Conservation (phyloP, 2,113 vertebrate genomes). For the Andinoacara biseriatus region DNA sequence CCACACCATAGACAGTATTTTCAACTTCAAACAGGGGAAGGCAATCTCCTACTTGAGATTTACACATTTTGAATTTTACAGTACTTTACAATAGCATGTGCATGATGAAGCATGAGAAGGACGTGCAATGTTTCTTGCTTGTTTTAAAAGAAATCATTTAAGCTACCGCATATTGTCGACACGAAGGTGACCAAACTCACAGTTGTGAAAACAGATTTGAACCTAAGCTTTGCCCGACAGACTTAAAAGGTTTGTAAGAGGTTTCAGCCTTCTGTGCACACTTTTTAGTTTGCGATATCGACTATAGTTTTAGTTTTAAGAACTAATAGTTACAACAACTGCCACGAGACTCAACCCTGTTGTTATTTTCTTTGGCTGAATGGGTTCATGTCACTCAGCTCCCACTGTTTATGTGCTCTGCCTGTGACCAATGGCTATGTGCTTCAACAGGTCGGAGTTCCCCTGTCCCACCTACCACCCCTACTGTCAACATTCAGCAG, state of each 20-base stretch:
- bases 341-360: background rate
- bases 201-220: no score
- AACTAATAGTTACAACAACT: background rate
- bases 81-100: background rate
- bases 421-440: slow-evolving; percentile 33
- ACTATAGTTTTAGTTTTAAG: background rate
- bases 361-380: background rate
- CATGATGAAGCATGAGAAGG: background rate
- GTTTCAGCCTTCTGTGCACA: background rate
- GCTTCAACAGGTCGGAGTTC: slow-evolving; percentile 77
- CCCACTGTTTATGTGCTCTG: slow-evolving; percentile 9
- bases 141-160: no score
- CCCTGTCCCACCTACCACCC: slow-evolving; percentile 83
- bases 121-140: background rate
- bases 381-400: background rate
- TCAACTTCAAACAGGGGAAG: background rate
- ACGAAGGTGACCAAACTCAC: no score
- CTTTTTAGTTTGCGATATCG: background rate
- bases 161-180: no score
- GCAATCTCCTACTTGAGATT: background rate
- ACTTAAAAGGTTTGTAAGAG: no score
- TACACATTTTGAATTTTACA: background rate
- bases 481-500: slow-evolving; percentile 93
- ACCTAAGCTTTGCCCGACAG: no score
- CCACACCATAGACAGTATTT: background rate